Base-by-base conservation (phyloP, 2,797 vertebrate species). In the Astyanax mexicanus region DNA sequence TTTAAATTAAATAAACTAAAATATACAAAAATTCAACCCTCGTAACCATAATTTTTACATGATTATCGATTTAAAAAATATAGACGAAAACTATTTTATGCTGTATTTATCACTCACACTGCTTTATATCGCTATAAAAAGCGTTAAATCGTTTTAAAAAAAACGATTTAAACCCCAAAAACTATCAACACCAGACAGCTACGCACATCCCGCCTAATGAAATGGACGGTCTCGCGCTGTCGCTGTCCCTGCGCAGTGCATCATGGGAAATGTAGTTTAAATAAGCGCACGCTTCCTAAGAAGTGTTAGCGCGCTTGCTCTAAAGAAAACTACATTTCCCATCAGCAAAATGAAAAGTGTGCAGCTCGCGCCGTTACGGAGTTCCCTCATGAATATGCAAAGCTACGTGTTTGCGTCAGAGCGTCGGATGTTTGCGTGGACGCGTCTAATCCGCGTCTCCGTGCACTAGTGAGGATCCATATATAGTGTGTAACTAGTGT, bases 361-460 rank as follows among this genome's bases (percentile, higher is more conserved):
- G n/a, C 19, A 10, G n/a, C 8, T 83, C 55, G 78, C 89, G 86
- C 89, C 90, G 89, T 92, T 87, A 89, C 90, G 86, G 67, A 86
- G 69, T 86, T 84, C 57, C 82, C 86, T 93, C 90, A 93, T 93
- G 89, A 92, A 93, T 93, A 93, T 92, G 90, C 87, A 93, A n/a
- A n/a, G 62, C 66, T 83, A 21, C 21, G 80, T 25, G 87, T 91
- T 92, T 90, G 90, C 91, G 89, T 93, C 90, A 88, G 88, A 88
- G 86, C 54, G 91, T 92, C 89, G 84, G 87, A 84, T 85, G 90
- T 90, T 89, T 89, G 90, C 92, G 91, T 91, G 87, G 29, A 44
- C 69, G 69, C 79, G 88, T 89, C 61, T 84, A 69, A 79, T 54
- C 25, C 25, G 88, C 84, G 81, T 88, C 89, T 89, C 87, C 89